These are phyloP conservation scores for Acipenser ruthenus DNA, from an alignment of 2,797 vertebrate species.

Conservation along the genomic window DNA sequence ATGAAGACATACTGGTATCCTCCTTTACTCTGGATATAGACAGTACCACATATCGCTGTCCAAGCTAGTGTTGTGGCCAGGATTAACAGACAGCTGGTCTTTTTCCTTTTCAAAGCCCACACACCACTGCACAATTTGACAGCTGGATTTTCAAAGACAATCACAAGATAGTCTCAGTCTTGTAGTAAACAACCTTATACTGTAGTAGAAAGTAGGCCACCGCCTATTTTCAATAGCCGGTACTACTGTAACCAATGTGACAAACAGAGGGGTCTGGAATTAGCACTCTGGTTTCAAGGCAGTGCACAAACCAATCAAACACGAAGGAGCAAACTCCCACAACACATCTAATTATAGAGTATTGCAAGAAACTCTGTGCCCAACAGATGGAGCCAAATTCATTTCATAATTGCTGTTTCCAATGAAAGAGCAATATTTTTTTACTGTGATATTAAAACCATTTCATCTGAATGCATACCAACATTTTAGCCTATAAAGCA, in stretches of 20 bases:
- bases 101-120: constrained; percentile 22
- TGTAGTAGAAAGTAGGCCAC: too few species aligned
- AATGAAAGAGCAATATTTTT: constrained; percentile 19
- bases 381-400: constrained; percentile 35
- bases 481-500: too few species aligned
- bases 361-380: constrained; percentile 19
- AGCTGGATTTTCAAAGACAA: constrained; percentile 7
- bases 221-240: too few species aligned
- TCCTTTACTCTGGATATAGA: neutral
- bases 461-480: too few species aligned
- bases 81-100: constrained; percentile 52
- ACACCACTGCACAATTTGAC: constrained; percentile 45
- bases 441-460: too few species aligned
- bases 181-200: too few species aligned
- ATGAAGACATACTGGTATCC: neutral
- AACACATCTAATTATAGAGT: neutral
- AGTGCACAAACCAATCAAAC: too few species aligned
- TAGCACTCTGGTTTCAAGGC: neutral
- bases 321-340: too few species aligned
- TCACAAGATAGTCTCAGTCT: too few species aligned
- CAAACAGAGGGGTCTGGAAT: too few species aligned
- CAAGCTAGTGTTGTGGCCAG: constrained; percentile 29
- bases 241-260: too few species aligned
- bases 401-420: constrained; percentile 27
- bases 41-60: neutral